Evolutionary conservation across 2,113 vertebrate genomes (phyloP).

Genomic region (Boulengeromyrus knoepffleri): DNA sequence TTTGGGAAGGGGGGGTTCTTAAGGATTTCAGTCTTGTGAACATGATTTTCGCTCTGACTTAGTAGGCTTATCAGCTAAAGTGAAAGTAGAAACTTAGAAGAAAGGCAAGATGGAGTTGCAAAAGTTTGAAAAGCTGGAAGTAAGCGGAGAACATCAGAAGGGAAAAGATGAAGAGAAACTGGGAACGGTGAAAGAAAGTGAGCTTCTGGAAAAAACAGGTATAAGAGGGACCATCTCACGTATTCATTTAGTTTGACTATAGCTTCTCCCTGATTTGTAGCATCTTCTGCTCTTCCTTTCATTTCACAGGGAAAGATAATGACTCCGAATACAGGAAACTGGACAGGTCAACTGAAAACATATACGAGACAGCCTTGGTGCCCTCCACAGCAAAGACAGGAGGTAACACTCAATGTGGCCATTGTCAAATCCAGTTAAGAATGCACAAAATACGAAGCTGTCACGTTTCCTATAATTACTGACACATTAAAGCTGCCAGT

Average conservation of each 20-base stretch:
- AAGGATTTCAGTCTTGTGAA: not conserved
- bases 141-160: not conserved
- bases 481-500: not conserved
- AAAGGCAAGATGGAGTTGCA: not conserved
- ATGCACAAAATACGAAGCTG: not conserved
- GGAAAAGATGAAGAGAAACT: not conserved
- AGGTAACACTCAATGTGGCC: conserved; percentile 31
- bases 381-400: not conserved
- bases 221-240: not conserved
- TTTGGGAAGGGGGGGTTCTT: not conserved
- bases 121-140: not conserved
- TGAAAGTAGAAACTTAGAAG: not conserved
- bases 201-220: not conserved
- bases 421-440: not conserved
- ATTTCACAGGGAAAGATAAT: conserved; percentile 28
- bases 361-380: conserved; percentile 32
- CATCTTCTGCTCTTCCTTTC: conserved; percentile 17
- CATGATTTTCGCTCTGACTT: not conserved
- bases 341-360: conserved; percentile 30
- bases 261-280: too few relatives aligned
- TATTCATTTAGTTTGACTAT: not conserved
- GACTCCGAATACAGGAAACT: conserved; percentile 35
- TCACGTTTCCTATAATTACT: not conserved
- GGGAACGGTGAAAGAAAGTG: not conserved
- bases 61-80: not conserved